A percentile compares a stretch with the other conserved stretches of the same genome.
These are phyloP conservation scores for Arion vulgaris DNA, from an alignment of 1,140 invertebrate genomes.

Conservation along the genomic window DNA sequence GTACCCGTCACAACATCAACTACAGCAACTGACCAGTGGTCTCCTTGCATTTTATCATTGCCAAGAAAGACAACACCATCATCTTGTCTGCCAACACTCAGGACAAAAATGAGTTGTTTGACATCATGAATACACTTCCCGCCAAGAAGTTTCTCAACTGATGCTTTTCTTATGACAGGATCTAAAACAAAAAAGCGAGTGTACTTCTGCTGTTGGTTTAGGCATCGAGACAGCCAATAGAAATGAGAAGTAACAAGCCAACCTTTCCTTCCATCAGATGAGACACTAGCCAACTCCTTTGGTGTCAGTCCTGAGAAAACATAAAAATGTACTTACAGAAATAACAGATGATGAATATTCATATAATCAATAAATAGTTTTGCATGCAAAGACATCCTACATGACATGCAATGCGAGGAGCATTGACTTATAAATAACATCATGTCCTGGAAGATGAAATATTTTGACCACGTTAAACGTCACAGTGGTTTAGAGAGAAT, in stretches of 20 bases:
- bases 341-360: too few species aligned
- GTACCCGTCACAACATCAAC: background rate
- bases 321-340: background rate
- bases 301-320: conserved; percentile 37
- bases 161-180: background rate
- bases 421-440: too few species aligned
- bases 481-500: too few species aligned
- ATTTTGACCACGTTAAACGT: too few species aligned
- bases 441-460: too few species aligned
- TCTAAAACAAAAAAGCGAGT: conserved; percentile 33
- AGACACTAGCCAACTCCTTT: conserved; percentile 26
- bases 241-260: conserved; percentile 39
- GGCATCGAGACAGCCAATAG: conserved; percentile 36
- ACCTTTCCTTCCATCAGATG: conserved; percentile 32
- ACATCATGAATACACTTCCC: background rate
- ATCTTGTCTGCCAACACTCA: conserved; percentile 37
- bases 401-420: too few species aligned
- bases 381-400: too few species aligned
- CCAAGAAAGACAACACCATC: conserved; percentile 34
- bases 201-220: conserved; percentile 31
- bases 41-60: conserved; percentile 28
- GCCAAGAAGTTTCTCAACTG: background rate
- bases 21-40: conserved; percentile 34
- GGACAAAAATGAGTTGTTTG: conserved; percentile 21
- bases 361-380: too few species aligned